These are phyloP conservation scores for Mesochorus sp. DNA, from an alignment of 2,888 invertebrate species.

Conservation along the genomic window DNA sequence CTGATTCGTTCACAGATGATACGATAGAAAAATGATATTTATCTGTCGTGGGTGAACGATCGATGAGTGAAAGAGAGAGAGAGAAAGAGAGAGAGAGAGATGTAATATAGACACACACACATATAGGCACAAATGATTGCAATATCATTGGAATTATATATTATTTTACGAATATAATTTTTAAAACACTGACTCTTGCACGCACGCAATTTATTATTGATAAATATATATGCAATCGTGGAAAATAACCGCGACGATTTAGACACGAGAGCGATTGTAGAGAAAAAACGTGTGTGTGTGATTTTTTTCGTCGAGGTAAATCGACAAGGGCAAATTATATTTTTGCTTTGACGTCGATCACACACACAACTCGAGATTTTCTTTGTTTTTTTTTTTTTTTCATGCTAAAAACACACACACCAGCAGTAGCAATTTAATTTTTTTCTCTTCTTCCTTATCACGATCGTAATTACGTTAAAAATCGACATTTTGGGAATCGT, in stretches of 20 bases:
- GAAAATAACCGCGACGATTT: slow-evolving; percentile 27
- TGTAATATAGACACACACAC: slow-evolving; percentile 1
- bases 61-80: slow-evolving; percentile 5
- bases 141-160: too few relatives aligned
- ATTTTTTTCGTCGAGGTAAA: slow-evolving; percentile 8
- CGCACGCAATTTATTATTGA: background rate
- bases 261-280: slow-evolving; percentile 1
- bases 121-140: too few relatives aligned
- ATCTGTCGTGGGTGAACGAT: background rate
- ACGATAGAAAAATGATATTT: too few relatives aligned
- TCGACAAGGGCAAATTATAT: slow-evolving; percentile 53
- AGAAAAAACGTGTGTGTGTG: background rate
- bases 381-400: background rate
- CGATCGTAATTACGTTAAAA: background rate
- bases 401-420: slow-evolving; percentile 54
- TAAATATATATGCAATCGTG: slow-evolving; percentile 5
- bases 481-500: slow-evolving; percentile 28
- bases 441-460: background rate
- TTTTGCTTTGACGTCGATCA: slow-evolving; percentile 54
- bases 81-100: background rate
- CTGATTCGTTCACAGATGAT: too few relatives aligned
- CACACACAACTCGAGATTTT: slow-evolving; percentile 25
- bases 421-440: slow-evolving; percentile 35
- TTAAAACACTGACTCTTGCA: too few relatives aligned
- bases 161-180: too few relatives aligned